A percentile compares a stretch with the other conserved stretches of the same genome.
These are phyloP conservation scores for Glaucidium brasilianum DNA, from an alignment of 2,113 vertebrate genomes.

Conservation along the genomic window DNA sequence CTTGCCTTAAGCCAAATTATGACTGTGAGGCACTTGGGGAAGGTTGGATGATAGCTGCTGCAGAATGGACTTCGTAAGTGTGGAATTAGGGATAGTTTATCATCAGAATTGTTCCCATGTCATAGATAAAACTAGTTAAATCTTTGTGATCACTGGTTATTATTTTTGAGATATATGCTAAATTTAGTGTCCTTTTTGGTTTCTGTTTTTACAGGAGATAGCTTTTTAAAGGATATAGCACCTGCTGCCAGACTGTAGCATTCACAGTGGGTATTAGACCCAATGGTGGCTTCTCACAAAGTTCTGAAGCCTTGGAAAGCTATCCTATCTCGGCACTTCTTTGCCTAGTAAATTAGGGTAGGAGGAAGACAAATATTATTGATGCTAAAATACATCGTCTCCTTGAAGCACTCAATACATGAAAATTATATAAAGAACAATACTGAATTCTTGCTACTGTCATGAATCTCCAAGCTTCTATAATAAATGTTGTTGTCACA, in stretches of 20 bases:
- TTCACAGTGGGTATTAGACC: background rate
- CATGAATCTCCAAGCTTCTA: background rate
- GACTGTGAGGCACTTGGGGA: too few species aligned
- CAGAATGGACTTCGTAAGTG: background rate
- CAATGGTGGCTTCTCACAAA: background rate
- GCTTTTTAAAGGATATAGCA: background rate
- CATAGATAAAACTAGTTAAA: background rate
- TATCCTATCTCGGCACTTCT: background rate
- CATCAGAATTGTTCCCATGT: background rate
- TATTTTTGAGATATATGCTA: background rate
- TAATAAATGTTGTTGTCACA: conserved; percentile 67
- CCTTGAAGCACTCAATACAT: conserved; percentile 31
- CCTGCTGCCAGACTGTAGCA: background rate
- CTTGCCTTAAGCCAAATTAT: rapidly evolving
- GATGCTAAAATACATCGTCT: background rate
- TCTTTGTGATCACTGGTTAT: background rate
- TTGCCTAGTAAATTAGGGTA: background rate
- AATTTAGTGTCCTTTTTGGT: background rate
- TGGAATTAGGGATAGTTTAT: background rate
- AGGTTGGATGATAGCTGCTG: background rate
- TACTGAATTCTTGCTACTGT: conserved; percentile 51
- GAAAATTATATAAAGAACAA: conserved; percentile 10
- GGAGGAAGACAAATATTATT: background rate
- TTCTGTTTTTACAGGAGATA: background rate
- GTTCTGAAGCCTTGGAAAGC: background rate